These are phyloP conservation scores for Phorcus lineatus DNA, from an alignment of 2,888 invertebrate genomes.

Conservation along the genomic window DNA sequence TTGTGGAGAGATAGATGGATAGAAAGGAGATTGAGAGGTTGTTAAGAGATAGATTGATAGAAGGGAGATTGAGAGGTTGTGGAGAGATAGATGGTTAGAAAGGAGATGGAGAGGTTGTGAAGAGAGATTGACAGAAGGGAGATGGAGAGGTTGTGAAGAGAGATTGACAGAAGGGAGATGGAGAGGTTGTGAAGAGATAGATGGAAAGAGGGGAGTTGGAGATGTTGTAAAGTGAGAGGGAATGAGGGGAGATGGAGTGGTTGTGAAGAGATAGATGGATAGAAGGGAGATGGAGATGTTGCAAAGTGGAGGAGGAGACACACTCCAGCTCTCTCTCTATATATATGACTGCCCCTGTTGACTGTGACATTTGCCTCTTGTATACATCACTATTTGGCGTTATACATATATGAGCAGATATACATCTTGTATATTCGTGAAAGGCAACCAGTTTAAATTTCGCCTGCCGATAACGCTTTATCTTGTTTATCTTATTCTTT, in stretches of 20 bases:
- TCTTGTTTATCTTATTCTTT: background rate
- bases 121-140: no score
- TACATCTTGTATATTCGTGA: background rate
- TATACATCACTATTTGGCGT: background rate
- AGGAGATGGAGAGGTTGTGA: no score
- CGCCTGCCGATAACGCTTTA: background rate
- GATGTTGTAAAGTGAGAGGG: no score
- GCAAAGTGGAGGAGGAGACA: background rate
- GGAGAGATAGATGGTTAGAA: no score
- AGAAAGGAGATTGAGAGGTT: no score
- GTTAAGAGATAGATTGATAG: no score
- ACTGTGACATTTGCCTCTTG: conserved; percentile 15
- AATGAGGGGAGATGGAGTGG: no score
- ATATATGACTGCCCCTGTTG: background rate
- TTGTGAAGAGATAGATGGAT: no score
- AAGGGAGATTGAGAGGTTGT: no score
- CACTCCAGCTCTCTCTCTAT: no score
- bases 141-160: no score
- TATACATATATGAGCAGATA: conserved; percentile 2
- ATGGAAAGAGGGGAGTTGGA: background rate
- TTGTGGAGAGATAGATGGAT: no score
- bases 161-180: background rate
- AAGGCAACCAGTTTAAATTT: background rate
- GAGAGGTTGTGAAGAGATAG: background rate
- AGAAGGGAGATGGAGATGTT: background rate